Base-by-base conservation (phyloP, 2,797 vertebrate species). In the Danio aesculapii region DNA sequence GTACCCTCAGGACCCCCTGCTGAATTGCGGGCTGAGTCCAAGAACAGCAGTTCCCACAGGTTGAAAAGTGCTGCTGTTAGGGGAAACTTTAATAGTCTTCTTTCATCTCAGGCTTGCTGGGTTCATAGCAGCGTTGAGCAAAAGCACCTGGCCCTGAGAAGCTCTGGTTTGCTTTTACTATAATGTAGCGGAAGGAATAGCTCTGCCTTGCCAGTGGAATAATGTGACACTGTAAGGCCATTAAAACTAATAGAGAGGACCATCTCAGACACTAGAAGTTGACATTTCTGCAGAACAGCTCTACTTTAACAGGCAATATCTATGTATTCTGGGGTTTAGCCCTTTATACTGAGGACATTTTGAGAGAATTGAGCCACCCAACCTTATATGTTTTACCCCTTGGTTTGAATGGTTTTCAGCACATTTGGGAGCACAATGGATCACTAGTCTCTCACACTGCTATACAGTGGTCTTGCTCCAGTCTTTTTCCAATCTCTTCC, bases 181-280 rank as follows among this genome's bases (percentile, higher is more conserved):
- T 61, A 79, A 75, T 50, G 39, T 47, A 59, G 11, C 12, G 46
- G 47, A 53, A 62, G 43, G 17, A 59, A 64, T 49, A 17, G 19
- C 8, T 10, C 46, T 78, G 46, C 59, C 39, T 41, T 46, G 55
- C 50, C 49, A 19, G 13, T 58, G 74, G 55, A 75, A 53, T 49
- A 70, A 16, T 79, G 13, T 58, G 13, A 73, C 59, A 53, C 46
- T 11, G 30, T 9, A 53, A 12, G 53, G 12, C 41, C 13, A 63
- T 52, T 63, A 55, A 8, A 53, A 39, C 76, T 66, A 72, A 79
- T 55, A 61, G 46, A 79, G 77, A 82, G 43, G 39, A n/a, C 11
- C 44, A 64, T 79, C 19, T 8, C 17, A 19, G 49, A 19, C 43
- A 59, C 47, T 6, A 44, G 6, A 21, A 71, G 53, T 44, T 46